phyloP scores from a whole-genome alignment of 2,797 vertebrate species.

The Macrochelys suwanniensis region DNA sequence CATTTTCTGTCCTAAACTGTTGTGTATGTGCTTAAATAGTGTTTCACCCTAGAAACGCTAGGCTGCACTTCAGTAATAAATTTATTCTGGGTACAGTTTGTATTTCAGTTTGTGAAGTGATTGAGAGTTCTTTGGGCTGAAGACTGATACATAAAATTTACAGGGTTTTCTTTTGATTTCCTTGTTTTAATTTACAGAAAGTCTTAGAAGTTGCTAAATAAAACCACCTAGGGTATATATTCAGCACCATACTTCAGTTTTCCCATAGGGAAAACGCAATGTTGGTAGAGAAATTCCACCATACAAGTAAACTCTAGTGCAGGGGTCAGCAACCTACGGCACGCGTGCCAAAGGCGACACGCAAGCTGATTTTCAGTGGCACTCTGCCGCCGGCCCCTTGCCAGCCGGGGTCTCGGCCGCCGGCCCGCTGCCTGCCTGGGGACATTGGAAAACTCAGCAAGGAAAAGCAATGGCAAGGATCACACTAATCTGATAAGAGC shows the following conservation, averaged over 20 bases:
- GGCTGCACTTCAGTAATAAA: background rate
- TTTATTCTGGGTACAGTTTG: background rate
- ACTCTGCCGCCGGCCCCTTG: too few species aligned
- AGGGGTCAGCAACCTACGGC: too few species aligned
- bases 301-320: background rate
- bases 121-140: background rate
- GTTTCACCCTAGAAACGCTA: background rate
- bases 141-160: background rate
- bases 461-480: too few species aligned
- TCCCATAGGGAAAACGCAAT: constrained; percentile 17
- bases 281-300: background rate
- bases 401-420: too few species aligned
- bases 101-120: background rate
- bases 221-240: background rate
- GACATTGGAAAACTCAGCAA: too few species aligned
- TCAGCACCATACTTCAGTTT: background rate
- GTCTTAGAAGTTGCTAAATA: constrained; percentile 31
- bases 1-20: fast-evolving
- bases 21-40: background rate
- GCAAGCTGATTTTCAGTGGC: too few species aligned
- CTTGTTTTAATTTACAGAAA: constrained; percentile 19
- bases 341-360: too few species aligned
- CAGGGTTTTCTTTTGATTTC: background rate
- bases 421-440: too few species aligned
- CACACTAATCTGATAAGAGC: too few species aligned